A percentile compares a stretch with the other conserved stretches of the same genome.
Evolutionary conservation across 2,113 vertebrate genomes (phyloP).

Genomic region (Chloroceryle aenea): DNA sequence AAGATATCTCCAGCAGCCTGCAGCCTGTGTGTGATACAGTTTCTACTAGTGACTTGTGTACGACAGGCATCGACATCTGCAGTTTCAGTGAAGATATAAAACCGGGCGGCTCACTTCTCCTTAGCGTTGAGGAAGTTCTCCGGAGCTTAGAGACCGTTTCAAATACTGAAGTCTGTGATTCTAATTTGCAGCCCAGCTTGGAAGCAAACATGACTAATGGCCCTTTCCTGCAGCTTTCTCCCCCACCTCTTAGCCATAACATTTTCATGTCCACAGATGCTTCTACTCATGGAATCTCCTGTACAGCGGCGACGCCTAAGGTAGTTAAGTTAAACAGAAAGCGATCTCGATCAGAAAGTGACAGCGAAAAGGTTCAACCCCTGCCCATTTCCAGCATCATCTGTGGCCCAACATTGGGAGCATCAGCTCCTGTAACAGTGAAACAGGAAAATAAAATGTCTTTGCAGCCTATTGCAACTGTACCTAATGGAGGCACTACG

Average conservation of each 20-base stretch:
- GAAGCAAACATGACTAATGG: constrained; percentile 84
- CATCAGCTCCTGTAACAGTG: constrained; percentile 83
- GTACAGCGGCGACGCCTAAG: constrained; percentile 82
- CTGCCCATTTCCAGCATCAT: constrained; percentile 94
- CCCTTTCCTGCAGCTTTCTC: constrained; percentile 83
- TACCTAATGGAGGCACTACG: constrained; percentile 87
- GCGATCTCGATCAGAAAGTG: constrained; percentile 93
- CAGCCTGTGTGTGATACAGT: constrained; percentile 87
- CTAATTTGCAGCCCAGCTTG: constrained; percentile 78
- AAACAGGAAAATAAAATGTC: constrained; percentile 86
- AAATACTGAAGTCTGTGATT: constrained; percentile 81
- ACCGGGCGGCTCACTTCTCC: constrained; percentile 87
- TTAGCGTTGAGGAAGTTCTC: constrained; percentile 92
- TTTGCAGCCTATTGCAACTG: constrained; percentile 81
- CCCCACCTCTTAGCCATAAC: constrained; percentile 83
- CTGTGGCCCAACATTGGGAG: constrained; percentile 84
- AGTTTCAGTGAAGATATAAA: constrained; percentile 92
- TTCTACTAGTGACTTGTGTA: constrained; percentile 83
- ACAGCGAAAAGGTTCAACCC: constrained; percentile 94
- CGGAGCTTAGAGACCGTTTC: constrained; percentile 92
- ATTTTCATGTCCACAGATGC: constrained; percentile 80
- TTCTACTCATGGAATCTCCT: constrained; percentile 82
- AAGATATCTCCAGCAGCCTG: constrained; percentile 82
- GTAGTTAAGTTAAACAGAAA: constrained; percentile 91
- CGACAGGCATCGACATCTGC: constrained; percentile 88